A percentile compares a stretch with the other conserved stretches of the same genome.
These are phyloP conservation scores for Dolichopus griseipennis DNA, from an alignment of 2,888 invertebrate species.

Conservation along the genomic window DNA sequence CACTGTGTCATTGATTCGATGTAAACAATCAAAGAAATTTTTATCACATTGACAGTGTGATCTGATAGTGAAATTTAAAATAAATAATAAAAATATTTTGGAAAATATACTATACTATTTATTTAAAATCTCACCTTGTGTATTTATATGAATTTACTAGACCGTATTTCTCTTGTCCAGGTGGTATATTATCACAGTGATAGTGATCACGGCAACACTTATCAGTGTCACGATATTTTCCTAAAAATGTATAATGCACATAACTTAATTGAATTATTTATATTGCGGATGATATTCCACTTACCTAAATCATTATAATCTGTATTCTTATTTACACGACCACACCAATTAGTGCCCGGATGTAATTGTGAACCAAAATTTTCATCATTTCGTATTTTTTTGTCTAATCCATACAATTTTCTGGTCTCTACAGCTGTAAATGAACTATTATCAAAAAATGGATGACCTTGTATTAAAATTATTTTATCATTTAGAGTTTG, in stretches of 20 bases:
- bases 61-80: conserved; percentile 4
- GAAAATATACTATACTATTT: too few relatives aligned
- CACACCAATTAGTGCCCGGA: conserved; percentile 81
- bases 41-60: conserved; percentile 26
- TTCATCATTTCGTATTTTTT: not conserved
- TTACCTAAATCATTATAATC: conserved; percentile 43
- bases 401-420: not conserved
- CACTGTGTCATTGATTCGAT: conserved; percentile 17
- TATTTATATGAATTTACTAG: conserved; percentile 24
- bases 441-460: not conserved
- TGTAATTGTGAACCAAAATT: not conserved
- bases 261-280: too few relatives aligned
- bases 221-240: conserved; percentile 67
- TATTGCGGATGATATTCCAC: conserved; percentile 26
- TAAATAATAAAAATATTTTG: not conserved
- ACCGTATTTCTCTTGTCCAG: conserved; percentile 25
- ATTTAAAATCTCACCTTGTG: conserved; percentile 19
- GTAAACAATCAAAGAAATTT: conserved; percentile 23
- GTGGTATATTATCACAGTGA: conserved; percentile 30
- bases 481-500: not conserved
- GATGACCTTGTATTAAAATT: not conserved
- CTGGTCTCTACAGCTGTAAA: not conserved
- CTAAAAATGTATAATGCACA: conserved; percentile 42
- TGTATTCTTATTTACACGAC: conserved; percentile 67
- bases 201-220: conserved; percentile 78